Percentiles rank a stretch among this genome's conserved stretches.
Evolutionary conservation across 2,888 invertebrate genomes (phyloP).

Genomic region (Herminia tarsipennalis): DNA sequence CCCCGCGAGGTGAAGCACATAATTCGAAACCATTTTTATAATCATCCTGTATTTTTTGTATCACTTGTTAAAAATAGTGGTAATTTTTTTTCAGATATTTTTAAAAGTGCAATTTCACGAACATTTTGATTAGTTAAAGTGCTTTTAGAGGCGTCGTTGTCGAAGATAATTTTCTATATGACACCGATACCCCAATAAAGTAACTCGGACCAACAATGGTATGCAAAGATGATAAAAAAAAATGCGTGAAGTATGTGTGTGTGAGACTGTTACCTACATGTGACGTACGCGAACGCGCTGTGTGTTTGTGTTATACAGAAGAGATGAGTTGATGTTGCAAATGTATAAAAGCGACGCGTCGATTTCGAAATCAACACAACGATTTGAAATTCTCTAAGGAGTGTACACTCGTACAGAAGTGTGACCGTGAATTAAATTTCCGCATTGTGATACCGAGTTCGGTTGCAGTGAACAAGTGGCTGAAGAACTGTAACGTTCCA

Average conservation of each 20-base stretch:
- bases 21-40: slow-evolving; percentile 41
- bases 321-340: slow-evolving; percentile 80
- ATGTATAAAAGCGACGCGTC: slow-evolving; percentile 81
- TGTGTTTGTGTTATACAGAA: slow-evolving; percentile 62
- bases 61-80: slow-evolving; percentile 20
- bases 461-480: slow-evolving; percentile 64
- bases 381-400: slow-evolving; percentile 80
- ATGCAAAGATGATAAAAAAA: slow-evolving; percentile 71
- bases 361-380: slow-evolving; percentile 85
- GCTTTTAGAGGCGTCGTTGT: slow-evolving; percentile 49
- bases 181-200: slow-evolving; percentile 74
- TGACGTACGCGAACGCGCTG: slow-evolving; percentile 51
- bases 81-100: slow-evolving; percentile 40
- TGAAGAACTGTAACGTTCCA: slow-evolving; percentile 57
- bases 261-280: slow-evolving; percentile 53
- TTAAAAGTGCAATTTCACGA: slow-evolving; percentile 43
- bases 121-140: slow-evolving; percentile 48
- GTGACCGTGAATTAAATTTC: slow-evolving; percentile 72
- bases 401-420: slow-evolving; percentile 67
- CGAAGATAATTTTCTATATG: slow-evolving; percentile 57
- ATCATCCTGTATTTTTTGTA: slow-evolving; percentile 13
- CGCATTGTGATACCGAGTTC: slow-evolving; percentile 67
- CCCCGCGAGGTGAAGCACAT: slow-evolving; percentile 49
- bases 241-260: slow-evolving; percentile 60
- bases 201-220: slow-evolving; percentile 65